Evolutionary conservation across 2,888 invertebrate genomes (phyloP).

Genomic region (Drosophila tripunctata): DNA sequence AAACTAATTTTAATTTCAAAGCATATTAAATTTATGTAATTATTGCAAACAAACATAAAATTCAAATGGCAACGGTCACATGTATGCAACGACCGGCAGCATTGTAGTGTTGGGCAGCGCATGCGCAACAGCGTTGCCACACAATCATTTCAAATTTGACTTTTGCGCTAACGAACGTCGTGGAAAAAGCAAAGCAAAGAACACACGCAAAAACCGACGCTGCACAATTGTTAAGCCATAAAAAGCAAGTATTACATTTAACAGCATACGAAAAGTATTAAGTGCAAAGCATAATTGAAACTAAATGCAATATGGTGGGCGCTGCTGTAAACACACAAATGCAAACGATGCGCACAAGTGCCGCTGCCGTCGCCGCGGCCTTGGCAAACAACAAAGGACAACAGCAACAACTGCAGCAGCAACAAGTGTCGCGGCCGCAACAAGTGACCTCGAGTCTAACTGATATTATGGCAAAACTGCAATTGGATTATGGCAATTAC

Average conservation of each 20-base stretch:
- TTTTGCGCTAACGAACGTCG: constrained; percentile 72
- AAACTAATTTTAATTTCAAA: not conserved
- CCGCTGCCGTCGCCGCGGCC: constrained; percentile 54
- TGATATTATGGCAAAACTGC: constrained; percentile 76
- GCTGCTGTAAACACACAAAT: constrained; percentile 41
- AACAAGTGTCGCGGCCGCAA: constrained; percentile 43
- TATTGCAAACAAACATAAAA: not conserved
- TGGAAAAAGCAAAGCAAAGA: constrained; percentile 44
- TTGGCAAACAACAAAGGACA: constrained; percentile 54
- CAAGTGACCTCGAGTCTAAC: constrained; percentile 49
- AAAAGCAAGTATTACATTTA: too few relatives aligned
- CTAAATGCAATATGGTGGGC: constrained; percentile 16
- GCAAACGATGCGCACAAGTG: constrained; percentile 51
- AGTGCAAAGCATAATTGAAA: not conserved
- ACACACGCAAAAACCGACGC: constrained; percentile 51
- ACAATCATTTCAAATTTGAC: constrained; percentile 52
- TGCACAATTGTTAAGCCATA: not conserved
- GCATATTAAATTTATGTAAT: too few relatives aligned
- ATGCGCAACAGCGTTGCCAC: constrained; percentile 57
- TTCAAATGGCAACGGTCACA: constrained; percentile 38
- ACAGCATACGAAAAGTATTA: not conserved
- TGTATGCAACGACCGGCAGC: constrained; percentile 30
- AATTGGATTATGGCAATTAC: constrained; percentile 75
- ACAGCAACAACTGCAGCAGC: constrained; percentile 27
- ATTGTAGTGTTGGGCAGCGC: constrained; percentile 29